These are phyloP conservation scores for Euglossa dilemma DNA, from an alignment of 1,140 invertebrate genomes.

Conservation along the genomic window DNA sequence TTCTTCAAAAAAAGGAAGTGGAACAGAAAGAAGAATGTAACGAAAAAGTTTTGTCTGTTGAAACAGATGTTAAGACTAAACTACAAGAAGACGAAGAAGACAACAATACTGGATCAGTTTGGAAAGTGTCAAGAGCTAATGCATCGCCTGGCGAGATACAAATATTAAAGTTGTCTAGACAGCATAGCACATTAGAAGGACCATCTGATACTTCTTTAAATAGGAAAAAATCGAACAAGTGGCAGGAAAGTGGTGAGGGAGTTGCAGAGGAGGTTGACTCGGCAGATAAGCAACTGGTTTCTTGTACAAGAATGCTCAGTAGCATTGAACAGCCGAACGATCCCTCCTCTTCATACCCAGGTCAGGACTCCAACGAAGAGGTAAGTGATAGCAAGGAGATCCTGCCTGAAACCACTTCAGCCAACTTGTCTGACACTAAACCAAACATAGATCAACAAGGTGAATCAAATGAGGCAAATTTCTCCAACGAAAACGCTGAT, in stretches of 20 bases:
- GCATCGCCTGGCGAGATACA: constrained; percentile 83
- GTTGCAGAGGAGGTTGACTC: constrained; percentile 80
- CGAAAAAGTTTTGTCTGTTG: constrained; percentile 58
- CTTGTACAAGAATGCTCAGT: constrained; percentile 69
- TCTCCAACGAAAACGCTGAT: constrained; percentile 68
- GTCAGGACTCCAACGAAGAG: constrained; percentile 80
- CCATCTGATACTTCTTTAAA: constrained; percentile 74
- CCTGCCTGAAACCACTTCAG: constrained; percentile 80
- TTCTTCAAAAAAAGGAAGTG: constrained; percentile 45
- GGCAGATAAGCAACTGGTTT: constrained; percentile 75
- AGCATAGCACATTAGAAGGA: constrained; percentile 79
- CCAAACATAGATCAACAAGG: constrained; percentile 81
- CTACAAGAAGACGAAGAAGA: constrained; percentile 68
- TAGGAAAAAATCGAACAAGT: constrained; percentile 79
- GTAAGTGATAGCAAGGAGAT: constrained; percentile 82
- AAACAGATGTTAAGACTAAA: constrained; percentile 62
- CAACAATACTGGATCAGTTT: constrained; percentile 75
- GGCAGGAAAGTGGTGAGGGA: constrained; percentile 79
- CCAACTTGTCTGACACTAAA: constrained; percentile 82
- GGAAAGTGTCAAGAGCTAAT: constrained; percentile 83
- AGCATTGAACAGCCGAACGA: constrained; percentile 71
- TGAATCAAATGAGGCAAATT: constrained; percentile 75
- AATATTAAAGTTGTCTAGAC: constrained; percentile 82
- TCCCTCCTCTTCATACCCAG: constrained; percentile 76
- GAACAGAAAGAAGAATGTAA: constrained; percentile 43